Percentiles rank a stretch among this genome's conserved stretches.
Evolutionary conservation across 2,888 invertebrate species (phyloP).

Genomic region (Falcaria lacertinaria): DNA sequence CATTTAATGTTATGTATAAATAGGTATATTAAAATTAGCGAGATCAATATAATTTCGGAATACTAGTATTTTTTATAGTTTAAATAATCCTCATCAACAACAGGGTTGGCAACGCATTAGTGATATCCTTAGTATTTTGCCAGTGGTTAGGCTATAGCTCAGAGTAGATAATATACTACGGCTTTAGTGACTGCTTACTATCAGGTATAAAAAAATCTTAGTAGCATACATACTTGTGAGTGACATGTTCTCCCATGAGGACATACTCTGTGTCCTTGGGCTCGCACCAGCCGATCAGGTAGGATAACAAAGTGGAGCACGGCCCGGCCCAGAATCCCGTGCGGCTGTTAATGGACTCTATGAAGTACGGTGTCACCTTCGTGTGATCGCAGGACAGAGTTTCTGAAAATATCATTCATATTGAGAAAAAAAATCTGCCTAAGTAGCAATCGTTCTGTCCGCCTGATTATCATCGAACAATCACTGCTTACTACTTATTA

Average conservation of each 20-base stretch:
- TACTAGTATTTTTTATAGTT: no score
- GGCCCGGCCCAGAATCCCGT: constrained; percentile 92
- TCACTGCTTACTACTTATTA: no score
- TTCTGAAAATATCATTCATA: constrained; percentile 69
- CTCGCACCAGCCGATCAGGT: constrained; percentile 90
- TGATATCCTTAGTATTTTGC: no score
- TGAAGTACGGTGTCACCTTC: constrained; percentile 93
- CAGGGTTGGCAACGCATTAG: no score
- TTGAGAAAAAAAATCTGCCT: no score
- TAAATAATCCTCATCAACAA: no score
- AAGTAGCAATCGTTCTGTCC: no score
- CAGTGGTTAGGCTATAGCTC: no score
- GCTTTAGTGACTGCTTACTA: neutral
- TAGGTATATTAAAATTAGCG: no score
- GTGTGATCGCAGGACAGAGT: constrained; percentile 94
- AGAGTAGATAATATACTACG: neutral
- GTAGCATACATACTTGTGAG: constrained; percentile 82
- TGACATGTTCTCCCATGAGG: constrained; percentile 91
- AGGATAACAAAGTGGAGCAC: constrained; percentile 89
- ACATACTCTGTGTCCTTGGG: constrained; percentile 89
- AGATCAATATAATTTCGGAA: no score
- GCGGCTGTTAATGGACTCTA: constrained; percentile 90
- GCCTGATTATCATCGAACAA: no score
- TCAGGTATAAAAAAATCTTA: neutral
- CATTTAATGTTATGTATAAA: no score